phyloP scores from a whole-genome alignment of 2,113 vertebrate species.

The Candoia aspera region DNA sequence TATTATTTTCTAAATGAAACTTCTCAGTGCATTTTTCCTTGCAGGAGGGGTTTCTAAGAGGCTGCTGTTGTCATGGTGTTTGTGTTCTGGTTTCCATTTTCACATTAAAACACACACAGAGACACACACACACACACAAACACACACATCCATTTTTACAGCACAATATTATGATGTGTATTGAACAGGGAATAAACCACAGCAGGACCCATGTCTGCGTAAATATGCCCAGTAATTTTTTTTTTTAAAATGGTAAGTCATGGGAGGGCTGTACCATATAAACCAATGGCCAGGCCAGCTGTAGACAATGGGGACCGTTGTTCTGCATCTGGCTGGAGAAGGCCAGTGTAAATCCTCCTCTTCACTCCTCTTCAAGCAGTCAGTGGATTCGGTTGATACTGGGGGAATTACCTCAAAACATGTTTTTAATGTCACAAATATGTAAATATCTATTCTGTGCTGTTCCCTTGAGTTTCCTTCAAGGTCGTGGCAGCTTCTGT shows the following conservation, averaged over 20 bases:
- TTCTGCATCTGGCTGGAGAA: not conserved
- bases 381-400: not conserved
- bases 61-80: too few species aligned
- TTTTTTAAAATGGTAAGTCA: not conserved
- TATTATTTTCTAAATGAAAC: not conserved
- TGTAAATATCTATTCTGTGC: not conserved
- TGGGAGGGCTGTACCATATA: not conserved
- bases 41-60: too few species aligned
- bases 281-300: not conserved
- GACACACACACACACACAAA: not conserved
- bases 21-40: not conserved
- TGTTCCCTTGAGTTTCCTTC: not conserved
- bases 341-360: accelerated
- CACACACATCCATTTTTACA: not conserved
- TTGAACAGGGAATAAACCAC: too few species aligned
- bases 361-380: not conserved
- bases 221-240: not conserved
- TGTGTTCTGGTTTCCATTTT: not conserved
- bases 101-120: not conserved
- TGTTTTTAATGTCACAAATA: not conserved
- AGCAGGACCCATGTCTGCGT: not conserved
- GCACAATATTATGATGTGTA: not conserved
- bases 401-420: not conserved
- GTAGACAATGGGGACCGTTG: not conserved
- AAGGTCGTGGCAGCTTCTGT: not conserved